A percentile compares a stretch with the other conserved stretches of the same genome.
These are phyloP conservation scores for Sminthopsis crassicaudata DNA, from an alignment of 2,113 vertebrate species.

Conservation along the genomic window DNA sequence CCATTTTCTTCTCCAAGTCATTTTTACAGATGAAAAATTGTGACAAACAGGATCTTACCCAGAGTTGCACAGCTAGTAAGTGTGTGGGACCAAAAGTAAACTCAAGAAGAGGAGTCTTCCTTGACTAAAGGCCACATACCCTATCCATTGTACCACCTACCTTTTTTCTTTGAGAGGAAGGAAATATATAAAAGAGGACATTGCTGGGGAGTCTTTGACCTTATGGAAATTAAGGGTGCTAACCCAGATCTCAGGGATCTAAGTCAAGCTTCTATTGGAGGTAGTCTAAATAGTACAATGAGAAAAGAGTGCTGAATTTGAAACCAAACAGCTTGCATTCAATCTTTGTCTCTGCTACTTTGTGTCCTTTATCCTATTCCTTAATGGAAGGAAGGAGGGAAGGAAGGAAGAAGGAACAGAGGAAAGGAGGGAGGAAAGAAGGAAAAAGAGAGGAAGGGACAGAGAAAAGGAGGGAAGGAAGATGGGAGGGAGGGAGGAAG, in stretches of 20 bases:
- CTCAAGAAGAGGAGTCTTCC: too few species aligned
- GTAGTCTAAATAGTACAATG: background rate
- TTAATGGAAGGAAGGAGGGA: background rate
- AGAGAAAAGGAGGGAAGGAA: too few species aligned
- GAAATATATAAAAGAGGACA: background rate
- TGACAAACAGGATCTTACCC: too few species aligned
- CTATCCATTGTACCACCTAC: too few species aligned
- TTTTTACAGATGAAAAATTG: too few species aligned
- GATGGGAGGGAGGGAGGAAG: background rate
- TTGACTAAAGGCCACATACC: too few species aligned
- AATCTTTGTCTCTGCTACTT: background rate
- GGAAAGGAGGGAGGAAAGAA: accelerated
- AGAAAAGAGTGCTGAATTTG: background rate
- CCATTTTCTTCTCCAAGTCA: too few species aligned
- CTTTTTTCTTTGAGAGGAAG: background rate
- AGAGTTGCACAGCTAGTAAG: too few species aligned
- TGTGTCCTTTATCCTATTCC: background rate
- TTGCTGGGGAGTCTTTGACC: background rate
- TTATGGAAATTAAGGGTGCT: background rate
- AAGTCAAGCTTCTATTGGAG: background rate
- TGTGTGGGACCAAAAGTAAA: too few species aligned
- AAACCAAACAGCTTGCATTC: background rate
- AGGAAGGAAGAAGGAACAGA: background rate
- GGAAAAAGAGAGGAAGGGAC: background rate
- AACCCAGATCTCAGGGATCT: background rate